phyloP scores from a whole-genome alignment of 1,140 invertebrate species.

The Cyphomyrmex costatus region DNA sequence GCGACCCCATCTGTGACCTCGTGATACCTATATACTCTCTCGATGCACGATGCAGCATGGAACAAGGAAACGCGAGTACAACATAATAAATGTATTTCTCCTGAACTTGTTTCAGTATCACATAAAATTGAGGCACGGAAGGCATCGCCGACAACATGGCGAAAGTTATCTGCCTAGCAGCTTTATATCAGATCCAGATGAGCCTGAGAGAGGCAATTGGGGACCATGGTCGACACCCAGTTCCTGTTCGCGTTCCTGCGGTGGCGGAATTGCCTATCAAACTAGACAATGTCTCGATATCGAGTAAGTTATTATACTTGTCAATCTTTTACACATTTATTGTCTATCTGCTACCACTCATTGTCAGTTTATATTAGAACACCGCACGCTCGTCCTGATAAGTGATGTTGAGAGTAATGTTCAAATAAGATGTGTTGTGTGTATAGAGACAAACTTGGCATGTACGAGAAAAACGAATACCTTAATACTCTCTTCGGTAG shows the following conservation, averaged over 20 bases:
- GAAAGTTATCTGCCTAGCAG: constrained; percentile 90
- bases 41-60: not conserved
- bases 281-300: constrained; percentile 90
- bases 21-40: constrained; percentile 1
- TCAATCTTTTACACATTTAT: not conserved
- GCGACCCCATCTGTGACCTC: constrained; percentile 44
- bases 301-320: constrained; percentile 86
- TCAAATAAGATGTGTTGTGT: constrained; percentile 3
- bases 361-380: not conserved
- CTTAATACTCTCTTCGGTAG: too few species aligned
- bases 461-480: constrained; percentile 13
- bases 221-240: constrained; percentile 92
- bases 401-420: constrained; percentile 34
- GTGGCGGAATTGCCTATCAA: constrained; percentile 94
- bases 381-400: not conserved
- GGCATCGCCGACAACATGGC: constrained; percentile 92
- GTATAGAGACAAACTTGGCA: not conserved
- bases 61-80: not conserved
- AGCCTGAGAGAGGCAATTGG: constrained; percentile 89
- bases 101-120: constrained; percentile 83
- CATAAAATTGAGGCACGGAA: constrained; percentile 85
- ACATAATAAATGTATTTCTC: constrained; percentile 62
- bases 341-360: not conserved
- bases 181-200: constrained; percentile 90
- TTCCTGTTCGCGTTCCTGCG: constrained; percentile 94